Evolutionary conservation across 1,140 invertebrate species (phyloP), one percentile per base, ranked within the genome.

Genomic region (Pogonomyrmex californicus): DNA sequence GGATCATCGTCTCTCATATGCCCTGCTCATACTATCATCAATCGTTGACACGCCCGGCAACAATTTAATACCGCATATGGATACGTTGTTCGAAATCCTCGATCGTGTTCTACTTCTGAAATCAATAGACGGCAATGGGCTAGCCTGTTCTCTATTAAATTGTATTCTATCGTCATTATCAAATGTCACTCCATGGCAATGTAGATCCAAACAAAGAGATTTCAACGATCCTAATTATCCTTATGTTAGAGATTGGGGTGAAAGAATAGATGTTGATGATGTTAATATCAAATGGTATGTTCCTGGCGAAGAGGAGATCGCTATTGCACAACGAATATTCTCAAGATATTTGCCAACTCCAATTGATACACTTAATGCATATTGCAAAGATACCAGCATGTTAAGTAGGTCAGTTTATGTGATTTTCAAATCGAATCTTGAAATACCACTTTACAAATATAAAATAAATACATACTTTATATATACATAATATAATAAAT

Each of bases 241-340:
- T 10, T 97, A 98, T 4, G 96, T 98, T 23, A 97, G 97, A 10
- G 97, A 98, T 86, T 99, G 98, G 99, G 98, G 98, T 0, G 96
- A 96, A 82, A 95, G 97, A 0, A 96, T 96, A 12, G 94, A 98
- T 89, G 91, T 97, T 4, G 94, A 97, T 41, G 95, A 97, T 4
- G 93, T 98, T 12, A 95, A 97, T 7, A 95, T 98, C 2, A 95
- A 97, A 58, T 99, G 98, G 98, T 98, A 98, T 92, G 94, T 97
- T 23, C 98, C 98, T 0, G 96, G 95, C 33, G 93, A 96, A 33
- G 96, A 97, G 77, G 98, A 99, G 94, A 95, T 97, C 1, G 92
- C 94, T 9, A 96, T 96, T 87, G 96, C 97, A 5, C 96, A 97
- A 88, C 94, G 96, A 88, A 87, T 99, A 4, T 93, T 97, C n/a